Percentiles rank a stretch among this genome's conserved stretches.
Evolutionary conservation across 1,140 invertebrate genomes (phyloP).

Genomic region (Nephotettix cincticeps): DNA sequence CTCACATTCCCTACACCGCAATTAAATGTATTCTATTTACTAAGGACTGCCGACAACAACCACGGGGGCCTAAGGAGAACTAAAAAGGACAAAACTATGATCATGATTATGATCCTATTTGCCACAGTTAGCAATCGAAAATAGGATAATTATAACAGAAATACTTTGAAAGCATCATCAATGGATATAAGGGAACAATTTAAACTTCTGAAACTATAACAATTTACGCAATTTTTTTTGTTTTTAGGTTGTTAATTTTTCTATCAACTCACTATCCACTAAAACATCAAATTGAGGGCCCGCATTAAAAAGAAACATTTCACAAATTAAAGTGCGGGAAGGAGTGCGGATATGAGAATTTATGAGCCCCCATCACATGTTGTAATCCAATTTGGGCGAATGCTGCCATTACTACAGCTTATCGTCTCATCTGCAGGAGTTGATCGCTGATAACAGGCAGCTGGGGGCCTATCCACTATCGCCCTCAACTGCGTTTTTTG

Average conservation of each 20-base stretch:
- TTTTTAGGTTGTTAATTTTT: background rate
- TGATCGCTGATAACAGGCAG: conserved; percentile 1
- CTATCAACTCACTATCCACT: background rate
- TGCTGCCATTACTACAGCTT: background rate
- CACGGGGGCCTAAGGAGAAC: no score
- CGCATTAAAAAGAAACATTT: background rate
- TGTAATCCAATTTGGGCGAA: conserved; percentile 4
- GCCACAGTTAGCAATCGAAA: no score
- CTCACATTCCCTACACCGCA: no score
- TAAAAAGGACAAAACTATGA: no score
- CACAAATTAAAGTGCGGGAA: background rate
- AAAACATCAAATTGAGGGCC: background rate
- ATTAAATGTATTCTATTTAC: no score
- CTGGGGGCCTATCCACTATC: background rate
- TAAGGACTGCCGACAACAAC: no score
- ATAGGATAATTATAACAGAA: no score
- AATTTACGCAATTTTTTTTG: background rate
- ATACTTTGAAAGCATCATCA: background rate
- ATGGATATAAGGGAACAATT: background rate
- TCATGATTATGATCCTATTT: no score
- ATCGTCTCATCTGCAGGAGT: background rate
- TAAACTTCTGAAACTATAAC: no score
- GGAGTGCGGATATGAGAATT: background rate
- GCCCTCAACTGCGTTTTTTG: background rate
- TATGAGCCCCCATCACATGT: conserved; percentile 6